Conservation (phyloP, 2,888 invertebrate species). For the Microplitis manilae region DNA sequence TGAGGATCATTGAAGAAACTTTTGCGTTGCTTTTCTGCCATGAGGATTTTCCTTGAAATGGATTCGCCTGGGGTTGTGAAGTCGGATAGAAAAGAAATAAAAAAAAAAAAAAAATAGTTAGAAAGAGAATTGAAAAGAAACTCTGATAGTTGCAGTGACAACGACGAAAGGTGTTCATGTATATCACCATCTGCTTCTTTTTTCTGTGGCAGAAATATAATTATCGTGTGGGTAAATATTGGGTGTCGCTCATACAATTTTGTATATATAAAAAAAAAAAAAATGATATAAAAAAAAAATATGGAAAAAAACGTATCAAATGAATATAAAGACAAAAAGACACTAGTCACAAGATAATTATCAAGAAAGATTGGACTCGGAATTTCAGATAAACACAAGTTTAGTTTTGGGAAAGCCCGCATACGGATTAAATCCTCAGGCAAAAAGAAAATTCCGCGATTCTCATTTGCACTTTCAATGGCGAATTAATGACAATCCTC, state of each 20-base stretch:
- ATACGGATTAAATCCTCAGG: slow-evolving; percentile 14
- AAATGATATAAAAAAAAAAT: not conserved
- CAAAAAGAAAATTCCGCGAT: slow-evolving; percentile 26
- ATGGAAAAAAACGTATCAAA: not conserved
- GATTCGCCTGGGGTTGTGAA: slow-evolving; percentile 6
- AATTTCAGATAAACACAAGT: not conserved
- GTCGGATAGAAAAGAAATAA: not conserved
- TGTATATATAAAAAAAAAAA: not conserved
- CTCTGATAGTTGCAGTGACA: not conserved
- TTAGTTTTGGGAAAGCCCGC: slow-evolving; percentile 18
- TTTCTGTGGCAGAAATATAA: not conserved
- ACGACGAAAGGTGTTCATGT: not conserved
- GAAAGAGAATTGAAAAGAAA: slow-evolving; percentile 24
- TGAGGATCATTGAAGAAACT: slow-evolving; percentile 19
- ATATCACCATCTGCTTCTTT: not conserved
- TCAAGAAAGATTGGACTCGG: slow-evolving; percentile 8
- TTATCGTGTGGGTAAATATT: not conserved
- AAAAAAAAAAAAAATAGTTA: not conserved
- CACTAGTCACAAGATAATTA: slow-evolving; percentile 16
- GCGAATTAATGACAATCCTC: slow-evolving; percentile 29
- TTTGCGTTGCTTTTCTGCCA: slow-evolving; percentile 12
- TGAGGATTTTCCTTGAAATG: slow-evolving; percentile 21
- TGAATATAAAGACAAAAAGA: not conserved
- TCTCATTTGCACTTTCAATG: slow-evolving; percentile 35
- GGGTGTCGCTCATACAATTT: not conserved